Evolutionary conservation across 2,888 invertebrate species (phyloP).

Genomic region (Phorcus lineatus): DNA sequence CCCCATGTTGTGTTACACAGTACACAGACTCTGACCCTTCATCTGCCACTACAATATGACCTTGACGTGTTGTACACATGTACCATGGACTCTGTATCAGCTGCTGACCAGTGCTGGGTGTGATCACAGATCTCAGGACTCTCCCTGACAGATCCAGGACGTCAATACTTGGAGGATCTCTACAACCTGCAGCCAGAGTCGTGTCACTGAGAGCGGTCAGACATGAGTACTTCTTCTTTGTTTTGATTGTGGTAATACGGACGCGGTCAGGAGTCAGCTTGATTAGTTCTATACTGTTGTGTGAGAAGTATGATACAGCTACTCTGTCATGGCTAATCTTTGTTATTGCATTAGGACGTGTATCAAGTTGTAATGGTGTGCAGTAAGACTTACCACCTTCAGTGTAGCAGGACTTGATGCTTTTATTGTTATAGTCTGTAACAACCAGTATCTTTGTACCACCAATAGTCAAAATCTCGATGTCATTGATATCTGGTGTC

Average conservation of each 20-base stretch:
- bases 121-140: neutral
- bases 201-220: neutral
- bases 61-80: neutral
- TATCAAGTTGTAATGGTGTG: neutral
- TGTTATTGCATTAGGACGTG: neutral
- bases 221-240: neutral
- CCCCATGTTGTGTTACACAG: neutral
- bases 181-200: neutral
- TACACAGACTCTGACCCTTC: neutral
- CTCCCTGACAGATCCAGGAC: neutral
- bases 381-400: neutral
- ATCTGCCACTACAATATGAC: neutral
- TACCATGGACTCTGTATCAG: neutral
- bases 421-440: neutral
- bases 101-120: neutral
- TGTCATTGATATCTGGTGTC: neutral
- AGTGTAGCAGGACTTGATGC: neutral
- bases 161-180: neutral
- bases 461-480: neutral
- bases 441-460: neutral
- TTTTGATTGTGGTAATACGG: neutral
- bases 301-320: neutral
- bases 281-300: neutral
- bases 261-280: neutral
- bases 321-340: neutral